Conservation (phyloP, 2,797 vertebrate species). For the Mionectes olivaceus region DNA sequence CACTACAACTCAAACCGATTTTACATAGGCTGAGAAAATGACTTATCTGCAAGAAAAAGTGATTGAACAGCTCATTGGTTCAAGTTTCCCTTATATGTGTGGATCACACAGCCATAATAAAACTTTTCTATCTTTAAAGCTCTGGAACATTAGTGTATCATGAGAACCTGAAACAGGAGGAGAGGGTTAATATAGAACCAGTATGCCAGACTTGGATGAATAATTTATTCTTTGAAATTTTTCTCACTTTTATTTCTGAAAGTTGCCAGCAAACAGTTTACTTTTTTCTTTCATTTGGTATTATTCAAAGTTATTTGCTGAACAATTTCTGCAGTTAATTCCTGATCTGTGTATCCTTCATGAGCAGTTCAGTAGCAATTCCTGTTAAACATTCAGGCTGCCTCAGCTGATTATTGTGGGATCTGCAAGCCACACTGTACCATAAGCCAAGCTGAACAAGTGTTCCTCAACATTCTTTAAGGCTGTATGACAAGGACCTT, state of each 20-base stretch:
- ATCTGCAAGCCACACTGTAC: background rate
- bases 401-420: background rate
- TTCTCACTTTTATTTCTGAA: background rate
- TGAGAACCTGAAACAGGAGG: background rate
- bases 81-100: background rate
- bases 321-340: slow-evolving; percentile 39
- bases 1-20: background rate
- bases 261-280: slow-evolving; percentile 14
- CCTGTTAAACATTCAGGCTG: background rate
- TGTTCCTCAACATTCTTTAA: background rate
- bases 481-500: background rate
- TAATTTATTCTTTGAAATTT: background rate
- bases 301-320: slow-evolving; percentile 31
- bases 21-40: background rate
- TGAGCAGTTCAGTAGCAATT: background rate
- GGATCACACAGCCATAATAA: background rate
- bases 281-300: background rate
- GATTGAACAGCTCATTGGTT: background rate
- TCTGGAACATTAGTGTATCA: background rate
- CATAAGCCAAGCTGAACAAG: background rate
- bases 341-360: slow-evolving; percentile 19
- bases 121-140: background rate
- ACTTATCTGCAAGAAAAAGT: background rate
- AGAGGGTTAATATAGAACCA: background rate
- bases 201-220: background rate